Evolutionary conservation across 35 echinoderm and acorn worm species (phyloP), one percentile per base, ranked within the genome.

Genomic region (Lytechinus variegatus): DNA sequence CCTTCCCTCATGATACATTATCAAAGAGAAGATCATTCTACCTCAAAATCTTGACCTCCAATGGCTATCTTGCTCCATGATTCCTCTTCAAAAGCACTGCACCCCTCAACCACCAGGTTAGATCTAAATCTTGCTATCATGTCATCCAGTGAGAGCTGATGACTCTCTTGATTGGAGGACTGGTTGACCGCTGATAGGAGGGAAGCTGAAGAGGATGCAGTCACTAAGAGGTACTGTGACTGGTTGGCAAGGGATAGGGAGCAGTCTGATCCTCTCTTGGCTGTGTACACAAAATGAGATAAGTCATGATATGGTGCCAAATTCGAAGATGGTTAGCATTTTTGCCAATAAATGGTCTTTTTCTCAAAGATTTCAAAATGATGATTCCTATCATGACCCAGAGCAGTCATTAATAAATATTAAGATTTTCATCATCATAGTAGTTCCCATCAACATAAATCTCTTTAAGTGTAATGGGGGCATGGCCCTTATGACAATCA

Each of bases 31-130:
- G 9, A 79, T 79, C n/a, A 2, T 52, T 89, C 21, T 60, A 97
- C 98, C 96, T 96, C 71, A 88, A 98, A 99, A 6, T 92, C 61
- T 55, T 96, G 94, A 6, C 56, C 27, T 11, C 96, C 94, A 33
- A 99, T 98, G 52, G n/a, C 91, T 52, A 99, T 89, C 94, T 95
- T 96, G 87, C 95, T 96, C 98, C 98, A 99, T 21, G 89, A 87
- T 54, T 99, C 98, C 61, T 99, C 98, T 10, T 98, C 96, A 72
- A 96, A 99, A 27, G 97, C 94, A 13, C 92, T 87, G 6, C 89
- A 86, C 21, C 96, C 96, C 11, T 96, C 96, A 4, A 99, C 94
- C 79, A 99, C 96, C 60, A 99, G 95, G 92, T 99, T 99, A 10
- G 95, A 97, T 29, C 98, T 96, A 60, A 99, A 99, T 51, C 98